phyloP scores from a whole-genome alignment of 2,113 vertebrate genomes.

The Nothocercus nigrocapillus region DNA sequence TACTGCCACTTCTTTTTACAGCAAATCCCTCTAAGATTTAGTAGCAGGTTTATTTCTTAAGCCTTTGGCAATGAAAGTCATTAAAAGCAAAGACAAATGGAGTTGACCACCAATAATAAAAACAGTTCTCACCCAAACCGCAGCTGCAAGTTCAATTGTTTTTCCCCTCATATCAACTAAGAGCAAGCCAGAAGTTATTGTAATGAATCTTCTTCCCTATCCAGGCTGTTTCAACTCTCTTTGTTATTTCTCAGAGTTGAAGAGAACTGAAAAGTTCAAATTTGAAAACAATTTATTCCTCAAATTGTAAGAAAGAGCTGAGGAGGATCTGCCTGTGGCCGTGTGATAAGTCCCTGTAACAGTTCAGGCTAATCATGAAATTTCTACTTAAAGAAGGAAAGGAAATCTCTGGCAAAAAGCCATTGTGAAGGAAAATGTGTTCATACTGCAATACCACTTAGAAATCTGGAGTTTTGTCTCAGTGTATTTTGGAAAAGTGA shows the following conservation, averaged over 20 bases:
- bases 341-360: not conserved
- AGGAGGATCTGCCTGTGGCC: not conserved
- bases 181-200: not conserved
- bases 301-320: not conserved
- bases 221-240: not conserved
- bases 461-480: not conserved
- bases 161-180: not conserved
- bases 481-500: not conserved
- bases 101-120: rapidly evolving
- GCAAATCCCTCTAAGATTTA: not conserved
- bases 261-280: not conserved
- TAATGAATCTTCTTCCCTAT: not conserved
- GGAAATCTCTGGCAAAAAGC: not conserved
- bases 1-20: not conserved
- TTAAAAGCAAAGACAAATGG: not conserved
- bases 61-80: not conserved
- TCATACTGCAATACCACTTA: not conserved
- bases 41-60: not conserved
- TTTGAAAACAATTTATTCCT: not conserved
- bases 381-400: not conserved
- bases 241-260: not conserved
- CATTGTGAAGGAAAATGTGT: not conserved
- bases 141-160: not conserved
- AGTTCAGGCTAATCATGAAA: not conserved
- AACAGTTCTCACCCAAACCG: not conserved